Conservation (phyloP, 2,888 invertebrate species). For the Mesorhabditis belari region DNA sequence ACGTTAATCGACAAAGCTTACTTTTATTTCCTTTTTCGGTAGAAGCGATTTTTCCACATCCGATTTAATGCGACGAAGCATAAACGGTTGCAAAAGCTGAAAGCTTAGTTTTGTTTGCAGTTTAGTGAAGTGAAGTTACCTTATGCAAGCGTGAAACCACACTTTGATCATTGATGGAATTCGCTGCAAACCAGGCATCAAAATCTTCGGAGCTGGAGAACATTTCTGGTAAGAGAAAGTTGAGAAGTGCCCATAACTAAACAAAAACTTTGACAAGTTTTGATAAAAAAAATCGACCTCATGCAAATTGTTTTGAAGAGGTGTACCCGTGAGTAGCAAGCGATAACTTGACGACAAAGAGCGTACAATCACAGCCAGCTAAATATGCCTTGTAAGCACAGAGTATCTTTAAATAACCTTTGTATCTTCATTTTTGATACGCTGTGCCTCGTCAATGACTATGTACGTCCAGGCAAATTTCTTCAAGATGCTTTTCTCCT, state of each 20-base stretch:
- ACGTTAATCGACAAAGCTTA: slow-evolving; percentile 22
- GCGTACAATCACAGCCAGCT: slow-evolving; percentile 62
- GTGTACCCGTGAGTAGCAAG: slow-evolving; percentile 64
- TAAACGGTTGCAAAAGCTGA: slow-evolving; percentile 84
- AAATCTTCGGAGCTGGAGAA: slow-evolving; percentile 90
- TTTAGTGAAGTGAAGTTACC: slow-evolving; percentile 46
- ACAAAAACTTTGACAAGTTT: too few species aligned
- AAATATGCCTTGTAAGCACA: slow-evolving; percentile 84
- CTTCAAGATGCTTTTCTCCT: slow-evolving; percentile 66
- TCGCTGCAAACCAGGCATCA: slow-evolving; percentile 93
- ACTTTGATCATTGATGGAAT: slow-evolving; percentile 88
- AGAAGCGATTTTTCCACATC: slow-evolving; percentile 97
- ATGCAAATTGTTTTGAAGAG: slow-evolving; percentile 87
- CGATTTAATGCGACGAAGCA: slow-evolving; percentile 79
- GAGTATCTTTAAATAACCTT: slow-evolving; percentile 93
- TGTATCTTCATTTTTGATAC: slow-evolving; percentile 98
- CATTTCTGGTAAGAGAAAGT: slow-evolving; percentile 93
- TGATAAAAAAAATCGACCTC: too few species aligned
- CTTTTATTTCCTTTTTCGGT: slow-evolving; percentile 91
- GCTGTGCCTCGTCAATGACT: slow-evolving; percentile 84
- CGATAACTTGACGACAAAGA: slow-evolving; percentile 53
- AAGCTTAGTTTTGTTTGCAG: not conserved
- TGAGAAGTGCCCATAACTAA: slow-evolving; percentile 96
- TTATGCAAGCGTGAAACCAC: slow-evolving; percentile 82
- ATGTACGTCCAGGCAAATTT: slow-evolving; percentile 98